Base-by-base conservation (phyloP, 1,140 invertebrate genomes). In the Rhyzopertha dominica region DNA sequence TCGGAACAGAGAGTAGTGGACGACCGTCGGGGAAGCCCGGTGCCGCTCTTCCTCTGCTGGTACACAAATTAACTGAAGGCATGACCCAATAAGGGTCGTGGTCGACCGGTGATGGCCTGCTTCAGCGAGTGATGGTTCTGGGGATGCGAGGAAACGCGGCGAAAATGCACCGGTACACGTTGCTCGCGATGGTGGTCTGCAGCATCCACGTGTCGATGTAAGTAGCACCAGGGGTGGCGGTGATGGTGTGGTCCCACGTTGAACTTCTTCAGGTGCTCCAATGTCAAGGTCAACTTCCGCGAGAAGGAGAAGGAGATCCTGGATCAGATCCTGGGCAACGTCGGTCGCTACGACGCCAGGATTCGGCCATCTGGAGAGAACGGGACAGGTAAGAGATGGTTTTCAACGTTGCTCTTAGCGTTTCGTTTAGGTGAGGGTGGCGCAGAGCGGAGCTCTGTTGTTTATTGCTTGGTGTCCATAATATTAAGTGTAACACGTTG, bases 241-340 rank as follows among this genome's bases (percentile, higher is more conserved):
- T 24, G 39, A 42, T 39, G 35, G 18, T 46, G 43, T 46, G 38
- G 37, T 47, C 35, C 28, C 36, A 39, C 28, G 28, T 29, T 48
- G 20, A 17, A 42, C 25, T 39, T 29, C 32, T 29, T 9, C 67
- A 80, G 76, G 72, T 76, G 77, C 69, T 78, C 76, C 63, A 74
- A 74, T 66, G 73, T 72, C 56, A 85, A 84, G 70, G 80, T 85
- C 66, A 92, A 91, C 75, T 92, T 87, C 72, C 79, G 90, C 54
- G 87, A 91, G 76, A 93, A 89, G 71, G 90, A 95, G 74, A 94
- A 95, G 69, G 82, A 90, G 71, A 88, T 95, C 58, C 73, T 95
- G 69, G 91, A 95, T 73, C 81, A 86, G 71, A 94, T 95, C 68
- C 78, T 95, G 55, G 89, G 90, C 51, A n/a, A n/a, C n/a, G 84